Evolutionary conservation across 2,797 vertebrate species (phyloP), one percentile per base, ranked within the genome.

Genomic region (Xenentodon cancila): DNA sequence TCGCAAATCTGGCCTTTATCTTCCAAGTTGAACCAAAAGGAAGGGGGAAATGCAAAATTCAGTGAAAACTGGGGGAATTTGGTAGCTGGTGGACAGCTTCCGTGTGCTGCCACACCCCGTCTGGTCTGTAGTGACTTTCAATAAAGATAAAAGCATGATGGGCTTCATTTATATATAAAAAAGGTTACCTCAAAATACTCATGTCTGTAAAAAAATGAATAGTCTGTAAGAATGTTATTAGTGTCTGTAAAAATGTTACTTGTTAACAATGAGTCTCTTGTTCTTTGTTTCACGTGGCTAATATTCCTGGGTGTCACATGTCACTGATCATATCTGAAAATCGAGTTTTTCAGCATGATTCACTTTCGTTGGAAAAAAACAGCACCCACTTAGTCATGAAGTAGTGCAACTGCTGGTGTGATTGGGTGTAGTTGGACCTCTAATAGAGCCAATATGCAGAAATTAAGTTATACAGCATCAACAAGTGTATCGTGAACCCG

Each of bases 281-380:
- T 85, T 3, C 0, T 30, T 42, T 5, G 25, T 27, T 53, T 67
- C 11, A 8, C 40, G 16, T 19, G 16, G 25, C 21, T 20, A 53
- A 43, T 64, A 66, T 63, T 69, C 22, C 30, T 54, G 5, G 7
- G 43, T 70, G 52, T 79, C 25, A 21, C 27, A 16, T 75, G 82
- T 37, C 55, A 59, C 49, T 47, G 79, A 88, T 86, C 67, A 22
- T 25, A 66, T 86, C 81, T 65, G 51, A 63, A 55, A 59, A 27
- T 66, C 16, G 60, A 49, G 12, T 45, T 48, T 40, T 45, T 65
- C 52, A 30, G 2, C 17, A 17, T 70, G 34, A 25, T 48, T 9
- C 8, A 3, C 11, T 9, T 20, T 47, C 46, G 13, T n/a, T 2
- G 25, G 63, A 55, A 32, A 30, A 44, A 66, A 80, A 53, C 15